Base-by-base conservation (phyloP, 30 jellyfish, hydroid and myxozoan genomes). In the Hydractinia echinata region DNA sequence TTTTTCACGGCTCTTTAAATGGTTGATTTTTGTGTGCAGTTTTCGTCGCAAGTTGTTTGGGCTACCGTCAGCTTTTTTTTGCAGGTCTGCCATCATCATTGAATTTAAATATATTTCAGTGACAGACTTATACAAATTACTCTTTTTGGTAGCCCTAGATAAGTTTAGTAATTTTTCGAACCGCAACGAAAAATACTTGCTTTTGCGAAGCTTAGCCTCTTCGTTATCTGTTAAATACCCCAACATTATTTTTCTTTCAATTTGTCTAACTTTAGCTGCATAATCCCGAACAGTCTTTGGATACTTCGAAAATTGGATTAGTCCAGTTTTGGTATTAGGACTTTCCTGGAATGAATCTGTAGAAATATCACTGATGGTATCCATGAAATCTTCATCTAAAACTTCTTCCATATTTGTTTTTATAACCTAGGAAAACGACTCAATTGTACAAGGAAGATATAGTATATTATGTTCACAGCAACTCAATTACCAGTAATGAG, bases 281-380 rank as follows among this genome's bases (percentile, higher is more conserved):
- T 20, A 54, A 9, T 77, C 85, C 8, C 85, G 85, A 48, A 77
- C 53, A 18, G 51, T 77, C 30, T 77, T 77, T 10, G 85, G 84
- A 76, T 53, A 76, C 52, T 77, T 77, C 53, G 85, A 77, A 30
- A 77, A 77, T 21, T 77, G 85, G 53, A 77, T 77, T 8, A 50
- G 61, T 55, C 11, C 21, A 16, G 13, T 61, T 61, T 77, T 77
- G 8, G 85, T 18, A 77, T 53, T 76, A 8, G 85, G 85, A 54
- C 85, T 77, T 77, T 77, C 85, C 16, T 77, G 85, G 15, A 77
- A 53, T 20, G 85, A 77, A 54, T 77, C 85, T 54, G 79, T 60
- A 14, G 79, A 55, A 9, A 16, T 56, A 55, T 77, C 85, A 77
- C 85, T 77, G 18, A 77, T 77, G 13, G 85, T 79, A 54, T 77